These are phyloP conservation scores for Phallusia fumigata DNA, from an alignment of 23 tunicate genomes.

Conservation along the genomic window DNA sequence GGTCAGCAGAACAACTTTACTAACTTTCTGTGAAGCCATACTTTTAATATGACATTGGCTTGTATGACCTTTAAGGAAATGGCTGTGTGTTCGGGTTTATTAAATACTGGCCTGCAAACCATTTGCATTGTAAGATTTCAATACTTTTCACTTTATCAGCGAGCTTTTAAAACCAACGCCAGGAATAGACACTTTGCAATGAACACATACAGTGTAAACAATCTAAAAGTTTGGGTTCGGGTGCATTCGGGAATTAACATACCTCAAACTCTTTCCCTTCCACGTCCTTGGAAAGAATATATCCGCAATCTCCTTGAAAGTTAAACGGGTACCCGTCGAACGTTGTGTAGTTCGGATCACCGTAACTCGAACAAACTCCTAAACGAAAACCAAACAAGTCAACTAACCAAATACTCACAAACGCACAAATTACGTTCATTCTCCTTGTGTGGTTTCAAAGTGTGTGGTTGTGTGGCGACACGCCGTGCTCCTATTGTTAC, in stretches of 20 bases:
- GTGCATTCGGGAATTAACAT: not conserved
- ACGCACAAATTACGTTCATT: too few relatives aligned
- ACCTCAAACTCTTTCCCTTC: conserved; percentile 86
- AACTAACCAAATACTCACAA: too few relatives aligned
- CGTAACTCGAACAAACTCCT: conserved; percentile 90
- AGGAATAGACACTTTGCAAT: not conserved
- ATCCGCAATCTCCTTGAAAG: conserved; percentile 92
- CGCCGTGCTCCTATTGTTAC: not conserved
- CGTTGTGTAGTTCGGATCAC: conserved; percentile 91
- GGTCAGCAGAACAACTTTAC: too few relatives aligned
- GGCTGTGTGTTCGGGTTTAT: too few relatives aligned
- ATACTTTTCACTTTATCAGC: too few relatives aligned
- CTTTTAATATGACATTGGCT: too few relatives aligned
- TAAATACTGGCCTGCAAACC: too few relatives aligned
- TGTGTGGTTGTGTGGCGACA: not conserved
- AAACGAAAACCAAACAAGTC: not conserved
- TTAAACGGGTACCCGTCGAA: conserved; percentile 77
- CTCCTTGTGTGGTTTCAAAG: not conserved
- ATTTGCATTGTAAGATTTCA: too few relatives aligned
- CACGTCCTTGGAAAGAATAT: conserved; percentile 70
- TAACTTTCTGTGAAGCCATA: too few relatives aligned
- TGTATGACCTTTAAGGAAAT: too few relatives aligned
- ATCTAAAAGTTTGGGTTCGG: not conserved
- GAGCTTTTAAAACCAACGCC: too few relatives aligned
- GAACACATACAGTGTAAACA: not conserved